These are phyloP conservation scores for Glyphotaelius pellucidus DNA, from an alignment of 2,888 invertebrate genomes.

Conservation along the genomic window DNA sequence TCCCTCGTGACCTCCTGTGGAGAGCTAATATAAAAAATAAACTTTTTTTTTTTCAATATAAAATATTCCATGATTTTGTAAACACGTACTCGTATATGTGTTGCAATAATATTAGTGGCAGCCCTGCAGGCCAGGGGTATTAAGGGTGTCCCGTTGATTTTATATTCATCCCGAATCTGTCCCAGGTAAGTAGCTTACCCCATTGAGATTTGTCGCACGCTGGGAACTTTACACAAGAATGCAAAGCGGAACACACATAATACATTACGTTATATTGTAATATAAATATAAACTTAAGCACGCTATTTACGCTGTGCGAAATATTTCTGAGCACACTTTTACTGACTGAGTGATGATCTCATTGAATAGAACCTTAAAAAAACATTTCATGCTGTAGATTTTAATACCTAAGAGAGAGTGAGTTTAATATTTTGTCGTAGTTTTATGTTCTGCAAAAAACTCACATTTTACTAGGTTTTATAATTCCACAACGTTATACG, in stretches of 20 bases:
- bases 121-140: neutral
- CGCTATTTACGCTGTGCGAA: neutral
- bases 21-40: no score
- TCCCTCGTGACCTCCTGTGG: no score
- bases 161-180: slow-evolving; percentile 55
- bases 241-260: slow-evolving; percentile 27
- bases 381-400: neutral
- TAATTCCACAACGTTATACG: no score
- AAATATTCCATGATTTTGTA: no score
- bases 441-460: neutral
- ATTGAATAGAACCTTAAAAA: neutral
- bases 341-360: neutral
- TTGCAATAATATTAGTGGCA: slow-evolving; percentile 18
- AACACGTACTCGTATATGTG: no score
- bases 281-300: neutral
- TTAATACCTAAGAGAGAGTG: neutral
- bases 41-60: no score
- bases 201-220: slow-evolving; percentile 55
- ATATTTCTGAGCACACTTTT: neutral
- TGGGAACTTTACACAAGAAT: slow-evolving; percentile 27
- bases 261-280: neutral
- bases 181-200: slow-evolving; percentile 58
- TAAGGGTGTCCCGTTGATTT: slow-evolving; percentile 41
- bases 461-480: neutral
- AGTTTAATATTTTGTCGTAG: neutral